These are phyloP conservation scores for Harpalus rufipes DNA, from an alignment of 2,888 invertebrate species.

Conservation along the genomic window DNA sequence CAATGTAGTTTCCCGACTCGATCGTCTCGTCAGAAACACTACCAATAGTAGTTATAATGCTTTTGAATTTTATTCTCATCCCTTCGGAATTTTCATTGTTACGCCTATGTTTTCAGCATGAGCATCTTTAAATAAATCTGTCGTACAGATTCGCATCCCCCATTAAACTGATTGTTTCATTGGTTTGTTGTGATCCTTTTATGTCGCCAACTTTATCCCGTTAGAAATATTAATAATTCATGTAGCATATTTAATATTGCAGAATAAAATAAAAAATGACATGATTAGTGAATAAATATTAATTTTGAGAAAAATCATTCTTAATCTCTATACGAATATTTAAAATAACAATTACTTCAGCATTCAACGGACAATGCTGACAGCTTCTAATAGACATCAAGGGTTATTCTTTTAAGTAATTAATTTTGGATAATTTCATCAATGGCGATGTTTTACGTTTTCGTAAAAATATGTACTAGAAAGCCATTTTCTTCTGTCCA, in stretches of 20 bases:
- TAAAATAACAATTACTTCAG: conserved; percentile 24
- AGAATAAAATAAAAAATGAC: not conserved
- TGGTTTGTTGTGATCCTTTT: conserved; percentile 15
- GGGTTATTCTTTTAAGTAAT: conserved; percentile 22
- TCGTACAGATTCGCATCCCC: not conserved
- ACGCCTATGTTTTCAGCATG: conserved; percentile 1
- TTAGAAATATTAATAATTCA: not conserved
- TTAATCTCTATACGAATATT: conserved; percentile 17
- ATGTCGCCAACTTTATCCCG: not conserved
- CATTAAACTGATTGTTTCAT: conserved; percentile 36
- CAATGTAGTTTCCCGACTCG: too few relatives aligned
- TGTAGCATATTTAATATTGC: not conserved
- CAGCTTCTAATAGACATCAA: conserved; percentile 11
- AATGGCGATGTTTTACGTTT: not conserved
- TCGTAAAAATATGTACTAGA: too few relatives aligned
- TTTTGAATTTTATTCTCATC: not conserved
- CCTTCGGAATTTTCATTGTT: not conserved
- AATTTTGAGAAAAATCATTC: conserved; percentile 12
- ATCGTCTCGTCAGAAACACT: too few relatives aligned
- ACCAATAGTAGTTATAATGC: not conserved
- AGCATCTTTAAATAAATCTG: conserved; percentile 33
- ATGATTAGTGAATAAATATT: conserved; percentile 30
- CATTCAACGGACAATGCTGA: not conserved
- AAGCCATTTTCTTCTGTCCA: too few relatives aligned
- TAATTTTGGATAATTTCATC: conserved; percentile 16